These are phyloP conservation scores for Oncorhynchus mykiss DNA, from an alignment of 2,113 vertebrate genomes.

Conservation along the genomic window DNA sequence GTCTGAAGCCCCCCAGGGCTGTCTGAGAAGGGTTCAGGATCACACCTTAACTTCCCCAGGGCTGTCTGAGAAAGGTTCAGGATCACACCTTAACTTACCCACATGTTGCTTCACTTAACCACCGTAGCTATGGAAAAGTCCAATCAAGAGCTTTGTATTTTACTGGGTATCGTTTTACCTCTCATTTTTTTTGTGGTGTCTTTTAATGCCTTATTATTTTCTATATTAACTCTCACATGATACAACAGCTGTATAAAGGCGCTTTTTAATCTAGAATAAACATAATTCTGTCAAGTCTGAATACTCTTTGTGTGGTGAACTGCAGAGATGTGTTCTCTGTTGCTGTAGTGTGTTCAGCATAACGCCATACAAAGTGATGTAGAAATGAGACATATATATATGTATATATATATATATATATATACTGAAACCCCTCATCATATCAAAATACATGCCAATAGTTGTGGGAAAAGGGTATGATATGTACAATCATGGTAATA, in stretches of 20 bases:
- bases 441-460: constrained; percentile 56
- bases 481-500: constrained; percentile 75
- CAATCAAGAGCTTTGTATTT: constrained; percentile 33
- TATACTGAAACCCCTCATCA: no score
- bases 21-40: constrained; percentile 51
- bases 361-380: constrained; percentile 47
- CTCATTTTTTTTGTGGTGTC: constrained; percentile 31
- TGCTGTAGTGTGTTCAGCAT: constrained; percentile 42
- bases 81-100: constrained; percentile 16
- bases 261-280: constrained; percentile 54
- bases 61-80: constrained; percentile 53
- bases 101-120: not conserved
- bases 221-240: constrained; percentile 56
- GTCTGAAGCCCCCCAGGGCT: constrained; percentile 32
- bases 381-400: constrained; percentile 41
- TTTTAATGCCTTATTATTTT: constrained; percentile 50
- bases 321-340: constrained; percentile 30
- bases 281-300: constrained; percentile 39
- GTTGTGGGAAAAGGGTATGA: constrained; percentile 69
- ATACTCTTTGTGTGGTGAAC: constrained; percentile 45
- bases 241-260: constrained; percentile 43
- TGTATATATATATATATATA: no score
- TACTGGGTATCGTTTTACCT: constrained; percentile 23
- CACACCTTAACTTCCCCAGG: constrained; percentile 6
- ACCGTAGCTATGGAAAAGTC: constrained; percentile 7